A percentile compares a stretch with the other conserved stretches of the same genome.
Evolutionary conservation across 2,113 vertebrate species (phyloP).

Genomic region (Lepus americanus): DNA sequence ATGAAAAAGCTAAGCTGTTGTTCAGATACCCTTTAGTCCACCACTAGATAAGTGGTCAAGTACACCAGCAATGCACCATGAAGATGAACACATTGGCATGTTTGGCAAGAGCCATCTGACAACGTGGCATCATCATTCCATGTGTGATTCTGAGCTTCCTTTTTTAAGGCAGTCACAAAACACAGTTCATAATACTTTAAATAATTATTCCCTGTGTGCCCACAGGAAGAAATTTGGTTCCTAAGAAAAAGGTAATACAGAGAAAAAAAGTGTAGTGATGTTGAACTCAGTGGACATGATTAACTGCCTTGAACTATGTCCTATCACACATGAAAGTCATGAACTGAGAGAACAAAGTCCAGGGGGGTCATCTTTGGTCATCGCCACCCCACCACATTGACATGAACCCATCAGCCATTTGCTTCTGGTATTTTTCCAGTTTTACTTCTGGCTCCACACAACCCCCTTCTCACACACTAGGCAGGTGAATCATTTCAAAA

Average conservation of each 20-base stretch:
- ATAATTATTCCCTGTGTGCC: not conserved
- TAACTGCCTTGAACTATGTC: not conserved
- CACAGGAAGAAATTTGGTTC: not conserved
- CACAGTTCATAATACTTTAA: not conserved
- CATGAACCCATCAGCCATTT: not conserved
- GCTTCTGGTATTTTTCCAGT: not conserved
- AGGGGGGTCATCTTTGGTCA: not conserved
- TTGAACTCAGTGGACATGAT: not conserved
- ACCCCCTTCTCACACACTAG: not conserved
- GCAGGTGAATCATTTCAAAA: constrained; percentile 31
- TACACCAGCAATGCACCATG: not conserved
- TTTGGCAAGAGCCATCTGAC: not conserved
- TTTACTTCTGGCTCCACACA: constrained; percentile 1
- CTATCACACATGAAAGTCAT: not conserved
- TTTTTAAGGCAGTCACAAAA: not conserved
- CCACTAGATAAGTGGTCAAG: not conserved
- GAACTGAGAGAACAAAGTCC: not conserved
- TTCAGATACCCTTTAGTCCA: not conserved
- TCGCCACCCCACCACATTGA: not conserved
- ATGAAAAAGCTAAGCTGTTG: not conserved
- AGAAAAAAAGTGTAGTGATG: not conserved
- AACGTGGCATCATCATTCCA: not conserved
- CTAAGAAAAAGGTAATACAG: not conserved
- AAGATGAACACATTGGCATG: not conserved
- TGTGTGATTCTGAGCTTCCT: not conserved